phyloP scores from a whole-genome alignment of 2,888 invertebrate genomes.

The Osmoderma eremita region DNA sequence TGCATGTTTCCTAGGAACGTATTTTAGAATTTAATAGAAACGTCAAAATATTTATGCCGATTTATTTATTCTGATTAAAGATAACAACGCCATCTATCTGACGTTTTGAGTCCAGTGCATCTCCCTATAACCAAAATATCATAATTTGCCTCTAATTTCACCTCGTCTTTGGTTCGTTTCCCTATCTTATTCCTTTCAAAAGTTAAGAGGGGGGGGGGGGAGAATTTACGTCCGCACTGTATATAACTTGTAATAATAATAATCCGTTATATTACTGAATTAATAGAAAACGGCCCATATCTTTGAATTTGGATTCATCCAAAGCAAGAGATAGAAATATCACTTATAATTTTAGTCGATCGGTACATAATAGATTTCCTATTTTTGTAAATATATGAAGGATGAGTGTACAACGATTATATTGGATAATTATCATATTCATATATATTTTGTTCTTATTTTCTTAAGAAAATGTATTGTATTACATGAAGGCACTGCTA shows the following conservation, averaged over 20 bases:
- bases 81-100: too few species aligned
- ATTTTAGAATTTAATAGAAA: too few species aligned
- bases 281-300: neutral
- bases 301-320: constrained; percentile 2
- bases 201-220: neutral
- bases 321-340: constrained; percentile 43
- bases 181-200: neutral
- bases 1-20: too few species aligned
- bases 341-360: constrained; percentile 49
- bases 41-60: too few species aligned
- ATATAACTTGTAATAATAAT: constrained; percentile 1
- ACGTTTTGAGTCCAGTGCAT: too few species aligned
- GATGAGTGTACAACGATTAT: neutral
- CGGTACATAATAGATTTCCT: neutral
- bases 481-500: constrained; percentile 61
- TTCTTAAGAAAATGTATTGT: constrained; percentile 52
- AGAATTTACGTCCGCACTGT: too few species aligned
- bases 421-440: constrained; percentile 3
- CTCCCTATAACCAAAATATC: too few species aligned
- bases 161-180: too few species aligned
- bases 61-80: too few species aligned
- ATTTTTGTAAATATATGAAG: neutral
- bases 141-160: too few species aligned
- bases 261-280: neutral
- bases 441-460: constrained; percentile 19